Percentiles rank a stretch among this genome's conserved stretches.
Evolutionary conservation across 2,888 invertebrate genomes (phyloP).

Genomic region (Rugalucina vietnamica): DNA sequence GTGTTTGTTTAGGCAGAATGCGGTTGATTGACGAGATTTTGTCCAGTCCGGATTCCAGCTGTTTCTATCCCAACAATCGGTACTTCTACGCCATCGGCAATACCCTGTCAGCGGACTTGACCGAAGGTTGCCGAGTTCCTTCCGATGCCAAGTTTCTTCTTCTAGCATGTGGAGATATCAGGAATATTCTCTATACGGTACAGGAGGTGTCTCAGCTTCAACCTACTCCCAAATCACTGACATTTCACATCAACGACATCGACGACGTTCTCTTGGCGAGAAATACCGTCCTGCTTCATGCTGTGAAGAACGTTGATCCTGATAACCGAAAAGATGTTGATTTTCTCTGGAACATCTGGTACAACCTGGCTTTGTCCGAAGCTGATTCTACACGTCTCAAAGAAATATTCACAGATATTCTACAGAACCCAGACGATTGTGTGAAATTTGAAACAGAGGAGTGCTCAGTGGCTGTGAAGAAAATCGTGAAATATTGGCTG

Average conservation of each 20-base stretch:
- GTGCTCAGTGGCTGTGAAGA: not conserved
- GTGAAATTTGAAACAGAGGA: not conserved
- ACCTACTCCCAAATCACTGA: not conserved
- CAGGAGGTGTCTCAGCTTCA: not conserved
- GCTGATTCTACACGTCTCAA: not conserved
- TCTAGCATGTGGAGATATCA: not conserved
- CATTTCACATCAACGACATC: not conserved
- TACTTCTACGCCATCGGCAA: not conserved
- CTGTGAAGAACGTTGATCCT: not conserved
- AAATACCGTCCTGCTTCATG: not conserved
- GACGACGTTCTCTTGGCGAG: constrained; percentile 4
- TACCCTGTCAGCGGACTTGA: not conserved
- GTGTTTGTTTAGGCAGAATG: no score
- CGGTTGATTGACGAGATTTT: not conserved
- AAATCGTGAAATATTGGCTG: not conserved
- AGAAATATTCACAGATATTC: not conserved
- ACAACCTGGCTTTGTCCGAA: not conserved
- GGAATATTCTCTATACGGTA: not conserved
- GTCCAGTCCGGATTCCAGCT: not conserved
- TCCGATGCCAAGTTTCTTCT: not conserved
- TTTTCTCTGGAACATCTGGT: constrained; percentile 2
- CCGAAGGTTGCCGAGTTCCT: not conserved
- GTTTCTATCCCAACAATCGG: not conserved
- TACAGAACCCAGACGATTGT: not conserved
- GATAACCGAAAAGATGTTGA: not conserved